Evolutionary conservation across 2,113 vertebrate genomes (phyloP).

Genomic region (Datnioides undecimradiatus): DNA sequence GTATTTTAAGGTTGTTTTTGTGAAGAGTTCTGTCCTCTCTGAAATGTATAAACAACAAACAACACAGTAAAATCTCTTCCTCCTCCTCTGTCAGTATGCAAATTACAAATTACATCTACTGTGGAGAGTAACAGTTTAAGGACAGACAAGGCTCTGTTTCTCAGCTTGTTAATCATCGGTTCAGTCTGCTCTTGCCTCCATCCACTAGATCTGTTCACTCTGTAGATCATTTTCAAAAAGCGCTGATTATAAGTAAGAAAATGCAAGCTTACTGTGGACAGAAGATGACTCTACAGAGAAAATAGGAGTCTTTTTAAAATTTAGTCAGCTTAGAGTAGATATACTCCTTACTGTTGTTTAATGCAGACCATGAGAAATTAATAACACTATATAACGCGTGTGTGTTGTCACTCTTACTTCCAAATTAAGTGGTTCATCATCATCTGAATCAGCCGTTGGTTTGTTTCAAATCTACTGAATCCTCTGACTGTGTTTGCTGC

Average conservation of each 20-base stretch:
- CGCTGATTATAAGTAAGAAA: neutral
- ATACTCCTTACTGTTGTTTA: no score
- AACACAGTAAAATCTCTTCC: neutral
- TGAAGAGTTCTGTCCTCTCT: no score
- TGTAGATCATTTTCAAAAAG: neutral
- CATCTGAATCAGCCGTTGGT: no score
- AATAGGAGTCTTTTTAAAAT: neutral
- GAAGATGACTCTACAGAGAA: neutral
- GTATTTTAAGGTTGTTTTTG: neutral
- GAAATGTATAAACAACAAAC: neutral
- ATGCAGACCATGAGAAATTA: no score
- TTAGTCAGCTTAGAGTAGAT: no score
- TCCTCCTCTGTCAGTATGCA: neutral
- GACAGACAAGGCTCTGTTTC: neutral
- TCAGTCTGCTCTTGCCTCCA: neutral
- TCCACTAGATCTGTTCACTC: neutral
- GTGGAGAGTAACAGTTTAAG: neutral
- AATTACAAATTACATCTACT: neutral
- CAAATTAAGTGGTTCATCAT: no score
- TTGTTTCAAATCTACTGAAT: no score
- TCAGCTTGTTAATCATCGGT: neutral
- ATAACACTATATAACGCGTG: no score
- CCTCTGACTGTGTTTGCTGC: no score
- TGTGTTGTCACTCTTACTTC: no score
- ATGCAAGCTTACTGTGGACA: neutral